phyloP scores from a whole-genome alignment of 1,140 invertebrate genomes.

The Neodiprion virginianus region DNA sequence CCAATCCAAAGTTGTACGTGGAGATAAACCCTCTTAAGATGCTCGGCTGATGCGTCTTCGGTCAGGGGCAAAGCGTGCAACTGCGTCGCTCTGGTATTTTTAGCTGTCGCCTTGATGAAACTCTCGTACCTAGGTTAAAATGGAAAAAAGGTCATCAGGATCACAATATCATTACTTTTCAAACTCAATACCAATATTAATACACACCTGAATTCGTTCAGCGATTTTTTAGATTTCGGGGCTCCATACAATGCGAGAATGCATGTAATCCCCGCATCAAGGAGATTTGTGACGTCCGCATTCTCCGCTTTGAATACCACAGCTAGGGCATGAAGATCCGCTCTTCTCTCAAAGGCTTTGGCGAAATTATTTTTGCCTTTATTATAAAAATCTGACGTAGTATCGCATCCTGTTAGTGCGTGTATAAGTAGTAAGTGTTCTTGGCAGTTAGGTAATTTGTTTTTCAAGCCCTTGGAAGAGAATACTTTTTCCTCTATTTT shows the following conservation, averaged over 20 bases:
- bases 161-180: not conserved
- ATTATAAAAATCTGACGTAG: slow-evolving; percentile 48
- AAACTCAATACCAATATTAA: not conserved
- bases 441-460: slow-evolving; percentile 41
- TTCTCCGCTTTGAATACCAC: no score
- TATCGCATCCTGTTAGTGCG: slow-evolving; percentile 50
- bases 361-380: slow-evolving; percentile 34
- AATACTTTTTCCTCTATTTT: slow-evolving; percentile 44
- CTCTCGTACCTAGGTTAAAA: not conserved
- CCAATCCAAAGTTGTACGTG: slow-evolving; percentile 35
- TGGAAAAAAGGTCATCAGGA: not conserved
- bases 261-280: not conserved
- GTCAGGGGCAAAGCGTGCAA: slow-evolving; percentile 34
- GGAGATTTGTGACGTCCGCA: not conserved
- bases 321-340: no score
- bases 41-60: slow-evolving; percentile 33
- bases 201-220: not conserved
- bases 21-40: slow-evolving; percentile 38
- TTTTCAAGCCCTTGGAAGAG: slow-evolving; percentile 40
- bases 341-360: no score
- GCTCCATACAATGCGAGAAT: not conserved
- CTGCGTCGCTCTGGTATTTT: slow-evolving; percentile 24
- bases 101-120: not conserved
- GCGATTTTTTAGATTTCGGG: not conserved
- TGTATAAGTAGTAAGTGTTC: slow-evolving; percentile 48